Evolutionary conservation across 2,888 invertebrate species (phyloP).

Genomic region (Laothoe populi): DNA sequence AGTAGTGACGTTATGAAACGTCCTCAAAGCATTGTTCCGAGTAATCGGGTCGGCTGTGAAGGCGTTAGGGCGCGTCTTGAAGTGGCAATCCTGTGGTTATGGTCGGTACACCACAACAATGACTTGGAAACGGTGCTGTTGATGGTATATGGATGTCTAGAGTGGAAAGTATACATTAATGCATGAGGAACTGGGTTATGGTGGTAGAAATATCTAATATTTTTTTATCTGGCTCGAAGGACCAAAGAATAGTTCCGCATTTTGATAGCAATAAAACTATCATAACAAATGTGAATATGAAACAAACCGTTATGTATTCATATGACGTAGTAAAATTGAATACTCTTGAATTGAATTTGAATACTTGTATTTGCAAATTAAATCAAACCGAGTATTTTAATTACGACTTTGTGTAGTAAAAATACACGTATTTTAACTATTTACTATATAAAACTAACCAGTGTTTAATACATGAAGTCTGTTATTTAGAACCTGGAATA

Average conservation of each 20-base stretch:
- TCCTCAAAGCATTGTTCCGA: conserved; percentile 7
- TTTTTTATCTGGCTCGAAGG: conserved; percentile 11
- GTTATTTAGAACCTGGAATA: not conserved
- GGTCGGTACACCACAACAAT: not conserved
- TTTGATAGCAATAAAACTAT: too few relatives aligned
- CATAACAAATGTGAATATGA: not conserved
- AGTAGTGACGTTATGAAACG: not conserved
- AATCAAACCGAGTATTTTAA: not conserved
- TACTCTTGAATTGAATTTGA: too few relatives aligned
- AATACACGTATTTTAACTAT: not conserved
- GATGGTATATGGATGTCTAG: not conserved
- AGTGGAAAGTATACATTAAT: not conserved
- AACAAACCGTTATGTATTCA: too few relatives aligned
- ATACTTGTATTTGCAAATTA: too few relatives aligned
- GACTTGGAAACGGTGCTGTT: not conserved
- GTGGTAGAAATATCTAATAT: not conserved
- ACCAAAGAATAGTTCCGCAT: too few relatives aligned
- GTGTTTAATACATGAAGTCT: not conserved
- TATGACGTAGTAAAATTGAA: too few relatives aligned
- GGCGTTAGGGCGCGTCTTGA: conserved; percentile 1
- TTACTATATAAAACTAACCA: not conserved
- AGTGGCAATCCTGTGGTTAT: not conserved
- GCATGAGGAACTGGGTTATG: not conserved
- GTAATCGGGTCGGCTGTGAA: not conserved
- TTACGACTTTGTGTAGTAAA: not conserved